A percentile compares a stretch with the other conserved stretches of the same genome.
Evolutionary conservation across 2,888 invertebrate genomes (phyloP).

Genomic region (Dimorphilus gyrociliatus): DNA sequence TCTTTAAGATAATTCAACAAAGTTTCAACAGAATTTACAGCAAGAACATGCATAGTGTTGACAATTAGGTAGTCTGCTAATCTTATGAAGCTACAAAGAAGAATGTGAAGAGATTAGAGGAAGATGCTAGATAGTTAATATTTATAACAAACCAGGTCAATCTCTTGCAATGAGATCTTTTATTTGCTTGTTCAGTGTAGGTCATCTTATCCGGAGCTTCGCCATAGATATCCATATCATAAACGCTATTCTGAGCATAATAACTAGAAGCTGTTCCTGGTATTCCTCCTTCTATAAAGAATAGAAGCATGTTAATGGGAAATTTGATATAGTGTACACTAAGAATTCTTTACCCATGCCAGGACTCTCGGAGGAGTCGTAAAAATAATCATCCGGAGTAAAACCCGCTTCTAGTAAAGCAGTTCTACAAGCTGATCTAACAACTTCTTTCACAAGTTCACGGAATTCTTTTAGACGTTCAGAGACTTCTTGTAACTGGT

Average conservation of each 20-base stretch:
- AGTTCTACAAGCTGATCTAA: conserved; percentile 54
- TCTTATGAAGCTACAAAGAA: conserved; percentile 34
- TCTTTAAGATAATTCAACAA: conserved; percentile 35
- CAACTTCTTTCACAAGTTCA: conserved; percentile 44
- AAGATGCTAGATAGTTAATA: background rate
- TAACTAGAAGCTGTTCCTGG: conserved; percentile 35
- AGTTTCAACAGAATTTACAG: conserved; percentile 37
- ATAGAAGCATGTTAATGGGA: no score
- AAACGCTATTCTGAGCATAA: conserved; percentile 33
- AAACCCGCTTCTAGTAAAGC: conserved; percentile 60
- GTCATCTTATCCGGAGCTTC: conserved; percentile 50
- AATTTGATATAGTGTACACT: no score
- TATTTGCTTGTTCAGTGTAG: conserved; percentile 69
- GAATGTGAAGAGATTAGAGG: conserved; percentile 1
- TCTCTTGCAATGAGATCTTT: conserved; percentile 59
- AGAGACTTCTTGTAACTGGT: conserved; percentile 33
- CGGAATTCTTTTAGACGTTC: conserved; percentile 35
- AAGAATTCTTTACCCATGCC: conserved; percentile 9
- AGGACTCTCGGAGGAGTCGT: conserved; percentile 25
- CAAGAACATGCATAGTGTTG: conserved; percentile 38
- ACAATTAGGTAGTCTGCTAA: conserved; percentile 38
- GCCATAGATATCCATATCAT: conserved; percentile 37
- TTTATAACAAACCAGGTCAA: conserved; percentile 50
- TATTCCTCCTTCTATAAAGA: conserved; percentile 12
- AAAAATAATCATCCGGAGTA: conserved; percentile 52